Evolutionary conservation across 2,113 vertebrate genomes (phyloP), one percentile per base, ranked within the genome.

Genomic region (Callorhinus ursinus): DNA sequence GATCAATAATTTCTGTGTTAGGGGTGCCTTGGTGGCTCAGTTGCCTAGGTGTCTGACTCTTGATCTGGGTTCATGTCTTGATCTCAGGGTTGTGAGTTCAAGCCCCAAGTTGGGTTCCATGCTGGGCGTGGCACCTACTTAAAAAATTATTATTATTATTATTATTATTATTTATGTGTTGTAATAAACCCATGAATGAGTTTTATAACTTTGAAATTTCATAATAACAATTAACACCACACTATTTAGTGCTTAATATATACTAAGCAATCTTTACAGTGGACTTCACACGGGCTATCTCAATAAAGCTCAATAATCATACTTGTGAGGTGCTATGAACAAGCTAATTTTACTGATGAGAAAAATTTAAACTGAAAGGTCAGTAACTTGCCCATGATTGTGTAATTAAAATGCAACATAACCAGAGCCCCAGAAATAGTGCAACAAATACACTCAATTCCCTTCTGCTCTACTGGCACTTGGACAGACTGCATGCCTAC

Each of bases 171-270:
- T 67, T 67, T 67, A n/a, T 71, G 74, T 88, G 46, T 76, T 86
- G 36, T 65, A 76, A 71, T 77, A 76, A 84, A 84, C 46, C 57
- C 53, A 39, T 84, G 13, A 71, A 71, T 51, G 2, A 86, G 80
- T 85, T 65, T 65, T 76, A 4, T n/a, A 79, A 83, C 5, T 86
- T 95, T 63, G 72, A 51, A 12, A 69, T 96, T 95, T 85, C 84
- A 76, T 57, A 46, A 7, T 79, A 74, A 71, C 61, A 79, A 71
- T 46, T 81, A 74, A 83, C 5, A 57, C 3, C 69, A 74, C 13
- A 93, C 21, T 53, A 74, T 67, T 84, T 21, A 65, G 61, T 39
- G 33, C 26, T 65, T 79, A 80, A 65, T 88, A 65, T 53, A 65
- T 8, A 28, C 12, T 63, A 90, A 79, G 10, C 18, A 83, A 15